Conservation (phyloP, 2,113 vertebrate genomes). For the Chamaea fasciata region DNA sequence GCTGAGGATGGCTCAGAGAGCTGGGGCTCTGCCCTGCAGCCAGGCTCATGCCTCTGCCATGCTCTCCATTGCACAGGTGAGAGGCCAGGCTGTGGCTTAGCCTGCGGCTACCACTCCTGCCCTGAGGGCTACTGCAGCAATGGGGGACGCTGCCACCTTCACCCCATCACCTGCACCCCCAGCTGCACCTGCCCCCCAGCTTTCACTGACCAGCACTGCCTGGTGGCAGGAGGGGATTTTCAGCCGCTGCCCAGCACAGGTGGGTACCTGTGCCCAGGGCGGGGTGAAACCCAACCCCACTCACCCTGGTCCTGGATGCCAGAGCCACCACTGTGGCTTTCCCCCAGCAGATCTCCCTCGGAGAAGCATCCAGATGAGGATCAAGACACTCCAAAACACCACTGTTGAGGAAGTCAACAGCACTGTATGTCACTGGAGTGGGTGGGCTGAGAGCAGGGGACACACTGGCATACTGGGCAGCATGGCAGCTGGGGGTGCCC, state of each 20-base stretch:
- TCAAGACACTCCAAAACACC: not conserved
- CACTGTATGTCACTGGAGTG: not conserved
- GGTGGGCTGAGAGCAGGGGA: not conserved
- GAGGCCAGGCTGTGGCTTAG: not conserved
- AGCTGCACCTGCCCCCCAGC: not conserved
- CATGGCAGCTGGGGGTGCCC: not conserved
- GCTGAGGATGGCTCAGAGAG: not conserved
- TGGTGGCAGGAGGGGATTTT: constrained; percentile 43
- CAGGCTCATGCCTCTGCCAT: not conserved
- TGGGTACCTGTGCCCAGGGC: rapidly evolving
- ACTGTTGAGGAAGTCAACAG: not conserved
- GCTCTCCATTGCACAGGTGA: not conserved
- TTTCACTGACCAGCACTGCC: constrained; percentile 12
- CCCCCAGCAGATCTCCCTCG: not conserved
- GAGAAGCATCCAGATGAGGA: not conserved
- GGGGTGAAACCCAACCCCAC: rapidly evolving
- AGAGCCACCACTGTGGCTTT: not conserved
- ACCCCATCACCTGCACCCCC: not conserved
- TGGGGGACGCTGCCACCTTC: not conserved
- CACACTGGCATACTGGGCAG: not conserved
- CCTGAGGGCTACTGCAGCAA: constrained; percentile 32
- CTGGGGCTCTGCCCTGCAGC: not conserved
- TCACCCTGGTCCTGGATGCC: rapidly evolving
- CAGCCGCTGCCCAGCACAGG: not conserved
- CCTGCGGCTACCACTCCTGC: not conserved